Evolutionary conservation across 2,113 vertebrate genomes (phyloP).

Genomic region (Chinchilla lanigera): DNA sequence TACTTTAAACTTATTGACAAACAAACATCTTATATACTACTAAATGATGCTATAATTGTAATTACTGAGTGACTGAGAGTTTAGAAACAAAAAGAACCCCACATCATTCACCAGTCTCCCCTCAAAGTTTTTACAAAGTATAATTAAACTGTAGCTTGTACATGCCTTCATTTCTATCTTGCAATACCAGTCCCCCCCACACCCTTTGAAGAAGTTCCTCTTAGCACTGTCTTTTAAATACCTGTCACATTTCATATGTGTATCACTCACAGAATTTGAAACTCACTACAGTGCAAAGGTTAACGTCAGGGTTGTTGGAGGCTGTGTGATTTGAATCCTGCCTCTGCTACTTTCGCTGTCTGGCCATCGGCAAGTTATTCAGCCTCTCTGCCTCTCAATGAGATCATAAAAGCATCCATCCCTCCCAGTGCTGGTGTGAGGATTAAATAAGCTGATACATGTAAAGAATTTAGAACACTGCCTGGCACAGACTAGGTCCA

Average conservation of each 20-base stretch:
- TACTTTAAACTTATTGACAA: conserved; percentile 59
- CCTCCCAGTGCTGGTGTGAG: not conserved
- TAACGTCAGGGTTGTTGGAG: not conserved
- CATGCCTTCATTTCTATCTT: conserved; percentile 62
- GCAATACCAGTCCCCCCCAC: conserved; percentile 66
- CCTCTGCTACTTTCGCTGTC: not conserved
- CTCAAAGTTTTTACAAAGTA: conserved; percentile 38
- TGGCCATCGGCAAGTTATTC: not conserved
- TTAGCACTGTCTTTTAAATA: conserved; percentile 35
- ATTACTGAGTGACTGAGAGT: conserved; percentile 44
- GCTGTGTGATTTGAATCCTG: not conserved
- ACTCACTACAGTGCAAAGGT: not conserved
- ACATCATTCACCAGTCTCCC: conserved; percentile 32
- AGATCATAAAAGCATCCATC: not conserved
- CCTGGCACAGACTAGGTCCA: not conserved
- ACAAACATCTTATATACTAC: conserved; percentile 1
- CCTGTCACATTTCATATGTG: not conserved
- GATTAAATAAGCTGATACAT: conserved; percentile 27
- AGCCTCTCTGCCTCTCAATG: not conserved
- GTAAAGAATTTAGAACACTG: conserved; percentile 33
- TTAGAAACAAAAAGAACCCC: conserved; percentile 68
- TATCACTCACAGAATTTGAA: conserved; percentile 37
- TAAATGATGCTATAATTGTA: conserved; percentile 57
- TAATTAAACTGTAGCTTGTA: conserved; percentile 75
- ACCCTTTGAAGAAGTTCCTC: conserved; percentile 43